A percentile compares a stretch with the other conserved stretches of the same genome.
These are phyloP conservation scores for Synanthedon andrenaeformis DNA, from an alignment of 2,888 invertebrate species.

Conservation along the genomic window DNA sequence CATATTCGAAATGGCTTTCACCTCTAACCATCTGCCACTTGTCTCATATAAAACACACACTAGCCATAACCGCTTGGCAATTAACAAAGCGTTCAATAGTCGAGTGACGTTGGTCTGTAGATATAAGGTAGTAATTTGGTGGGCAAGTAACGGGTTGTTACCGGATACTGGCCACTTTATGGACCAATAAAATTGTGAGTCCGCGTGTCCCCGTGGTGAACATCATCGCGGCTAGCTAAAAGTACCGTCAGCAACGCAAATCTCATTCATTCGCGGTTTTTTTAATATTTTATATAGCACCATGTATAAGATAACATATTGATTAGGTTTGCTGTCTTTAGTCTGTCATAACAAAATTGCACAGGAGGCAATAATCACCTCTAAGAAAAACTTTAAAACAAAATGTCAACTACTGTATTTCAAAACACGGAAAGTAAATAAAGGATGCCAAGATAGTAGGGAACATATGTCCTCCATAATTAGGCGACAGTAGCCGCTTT, in stretches of 20 bases:
- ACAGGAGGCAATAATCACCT: too few species aligned
- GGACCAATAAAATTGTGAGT: constrained; percentile 46
- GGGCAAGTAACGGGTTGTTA: constrained; percentile 41
- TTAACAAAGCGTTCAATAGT: not conserved
- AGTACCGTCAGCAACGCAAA: constrained; percentile 28
- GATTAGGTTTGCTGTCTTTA: too few species aligned
- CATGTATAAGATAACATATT: not conserved
- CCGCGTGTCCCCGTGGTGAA: constrained; percentile 39
- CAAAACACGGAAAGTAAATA: too few species aligned
- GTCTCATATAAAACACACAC: too few species aligned
- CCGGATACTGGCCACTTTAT: constrained; percentile 52
- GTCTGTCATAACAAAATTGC: too few species aligned
- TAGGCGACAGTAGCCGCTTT: too few species aligned
- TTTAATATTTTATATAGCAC: not conserved
- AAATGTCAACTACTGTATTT: too few species aligned
- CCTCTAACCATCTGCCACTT: too few species aligned
- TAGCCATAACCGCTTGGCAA: not conserved
- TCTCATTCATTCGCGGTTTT: not conserved
- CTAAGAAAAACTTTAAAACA: too few species aligned
- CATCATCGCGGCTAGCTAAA: constrained; percentile 14
- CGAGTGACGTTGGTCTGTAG: not conserved
- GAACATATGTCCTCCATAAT: too few species aligned
- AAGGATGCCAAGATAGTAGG: too few species aligned
- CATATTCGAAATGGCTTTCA: too few species aligned
- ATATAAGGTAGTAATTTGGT: constrained; percentile 34